Percentiles rank a stretch among this genome's conserved stretches.
phyloP scores from a whole-genome alignment of 2,888 invertebrate genomes.

The Eumerus sabulonum region DNA sequence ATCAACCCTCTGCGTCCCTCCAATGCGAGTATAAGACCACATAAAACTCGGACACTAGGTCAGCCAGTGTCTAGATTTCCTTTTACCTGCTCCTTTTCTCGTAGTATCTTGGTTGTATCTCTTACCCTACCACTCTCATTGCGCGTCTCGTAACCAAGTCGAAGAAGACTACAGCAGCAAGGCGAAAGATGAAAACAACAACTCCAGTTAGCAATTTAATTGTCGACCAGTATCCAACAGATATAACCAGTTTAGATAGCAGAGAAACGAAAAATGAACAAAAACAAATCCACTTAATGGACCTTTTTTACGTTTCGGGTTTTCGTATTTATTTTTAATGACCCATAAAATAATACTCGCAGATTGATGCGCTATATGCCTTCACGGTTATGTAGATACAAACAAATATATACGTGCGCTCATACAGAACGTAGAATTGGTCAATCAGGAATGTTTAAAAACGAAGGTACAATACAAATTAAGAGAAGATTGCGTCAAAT shows the following conservation, averaged over 20 bases:
- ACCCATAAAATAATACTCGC: constrained; percentile 28
- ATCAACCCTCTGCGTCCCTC: too few relatives aligned
- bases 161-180: neutral
- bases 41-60: constrained; percentile 53
- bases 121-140: constrained; percentile 1
- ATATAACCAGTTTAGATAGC: constrained; percentile 34
- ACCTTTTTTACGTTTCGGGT: constrained; percentile 9
- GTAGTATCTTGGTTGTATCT: neutral
- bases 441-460: constrained; percentile 2
- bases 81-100: constrained; percentile 11
- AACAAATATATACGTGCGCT: too few relatives aligned
- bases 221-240: constrained; percentile 28
- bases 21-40: constrained; percentile 4
- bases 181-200: too few relatives aligned
- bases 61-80: constrained; percentile 33
- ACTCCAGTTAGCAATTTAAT: constrained; percentile 27
- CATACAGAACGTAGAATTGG: neutral
- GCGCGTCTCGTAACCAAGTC: constrained; percentile 14
- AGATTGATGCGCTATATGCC: too few relatives aligned
- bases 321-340: constrained; percentile 41
- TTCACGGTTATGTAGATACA: too few relatives aligned
- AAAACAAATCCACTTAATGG: too few relatives aligned
- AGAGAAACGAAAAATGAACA: constrained; percentile 4
- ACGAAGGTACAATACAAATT: constrained; percentile 13
- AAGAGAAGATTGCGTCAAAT: constrained; percentile 1